Base-by-base conservation (phyloP, 2,888 invertebrate genomes). In the Sthenelais limicola region DNA sequence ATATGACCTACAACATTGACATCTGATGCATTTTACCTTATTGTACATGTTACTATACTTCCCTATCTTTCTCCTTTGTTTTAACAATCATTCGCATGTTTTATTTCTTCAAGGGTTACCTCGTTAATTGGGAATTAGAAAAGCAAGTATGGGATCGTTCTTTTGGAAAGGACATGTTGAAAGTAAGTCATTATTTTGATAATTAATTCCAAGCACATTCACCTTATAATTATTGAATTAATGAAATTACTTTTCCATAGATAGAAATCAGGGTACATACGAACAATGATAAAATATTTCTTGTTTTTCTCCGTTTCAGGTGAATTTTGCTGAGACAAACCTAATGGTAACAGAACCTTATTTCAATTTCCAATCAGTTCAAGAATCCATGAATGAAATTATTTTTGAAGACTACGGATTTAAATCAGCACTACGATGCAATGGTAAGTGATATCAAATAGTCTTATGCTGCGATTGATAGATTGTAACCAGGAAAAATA, bases 341-440 rank as follows among this genome's bases (percentile, higher is more conserved):
- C 88, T 97, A 0, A 91, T 98, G 3, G 90, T 98, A 38, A 98
- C 98, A 0, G 98, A 99, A 84, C 98, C 99, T 0, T 91, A 94
- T 79, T 95, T 95, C 84, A 97, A 98, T 87, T 98, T 98, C 86
- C 90, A 92, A 0, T 94, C 95, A 0, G 92, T 96, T 70, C 96
- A 97, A 88, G 97, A 98, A 88, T 94, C 94, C 0, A 93, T 95
- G 89, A 93, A 94, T 51, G 98, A 99, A 88, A 94, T 99, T 79
- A 93, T 99, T 81, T 99, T 98, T 88, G 99, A 99, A 88, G 97
- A 98, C 86, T 99, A 96, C 84, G 96, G 96, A 82, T 95, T 97
- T 81, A 92, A 93, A 71, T 92, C 94, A 0, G 89, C 98, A 67
- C 89, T 94, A 68, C 91, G 94, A 78, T 92, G 93, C 35, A 95